Evolutionary conservation across 2,888 invertebrate genomes (phyloP), one percentile per base, ranked within the genome.

Genomic region (Strigamia crassipes): DNA sequence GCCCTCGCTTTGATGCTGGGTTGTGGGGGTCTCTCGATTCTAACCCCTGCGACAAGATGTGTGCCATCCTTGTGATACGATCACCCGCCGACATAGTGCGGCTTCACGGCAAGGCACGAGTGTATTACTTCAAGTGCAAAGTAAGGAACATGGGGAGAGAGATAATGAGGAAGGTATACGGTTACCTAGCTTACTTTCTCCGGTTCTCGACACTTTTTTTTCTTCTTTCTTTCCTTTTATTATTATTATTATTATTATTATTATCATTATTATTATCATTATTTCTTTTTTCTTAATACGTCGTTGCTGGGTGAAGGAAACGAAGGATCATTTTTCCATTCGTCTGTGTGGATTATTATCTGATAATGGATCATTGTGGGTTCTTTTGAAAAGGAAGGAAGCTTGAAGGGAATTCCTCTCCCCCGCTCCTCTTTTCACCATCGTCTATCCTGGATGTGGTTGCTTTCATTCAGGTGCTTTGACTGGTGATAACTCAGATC

Each of bases 331-430:
- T 73, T 73, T 66, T 73, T 12, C 23, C 73, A 27, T 73, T 73
- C 73, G 73, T 73, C 73, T 73, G 31, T 73, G 73, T 73, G 73
- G 73, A 73, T 73, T 73, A 73, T 73, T 73, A 73, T 73, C 73
- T 73, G 73, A 73, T 73, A 73, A 73, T 73, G 73, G 73, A 73
- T 73, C 73, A 73, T 73, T 73, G 73, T 73, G 73, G 73, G 73
- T 73, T 73, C 73, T 27, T 73, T 73, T 73, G 73, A 73, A 73
- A 73, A 73, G 73, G 73, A 73, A 73, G 73, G 73, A 73, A 73
- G 73, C 73, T 73, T 23, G 31, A 73, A 73, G 73, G 73, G 73
- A 73, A 73, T 73, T 73, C 73, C 73, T 15, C 31, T 31, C 73
- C 46, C 46, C 15, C 46, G n/a, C 15, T 46, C 15, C 46, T 46